Conservation (phyloP, 2,797 vertebrate genomes). For the Aeoliscus strigatus region DNA sequence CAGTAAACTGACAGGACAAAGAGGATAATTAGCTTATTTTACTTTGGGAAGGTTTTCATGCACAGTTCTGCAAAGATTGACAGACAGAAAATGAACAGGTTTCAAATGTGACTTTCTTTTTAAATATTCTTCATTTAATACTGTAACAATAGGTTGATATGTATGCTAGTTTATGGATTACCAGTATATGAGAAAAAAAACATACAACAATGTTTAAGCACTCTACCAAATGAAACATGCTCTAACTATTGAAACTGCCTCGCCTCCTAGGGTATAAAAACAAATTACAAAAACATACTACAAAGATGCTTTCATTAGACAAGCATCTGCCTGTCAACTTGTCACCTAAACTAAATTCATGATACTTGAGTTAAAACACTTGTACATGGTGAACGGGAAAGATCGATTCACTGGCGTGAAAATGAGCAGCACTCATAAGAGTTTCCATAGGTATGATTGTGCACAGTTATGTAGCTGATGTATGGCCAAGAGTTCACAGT, state of each 20-base stretch:
- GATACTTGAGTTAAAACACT: slow-evolving; percentile 27
- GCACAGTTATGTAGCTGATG: slow-evolving; percentile 41
- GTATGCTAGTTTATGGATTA: slow-evolving; percentile 17
- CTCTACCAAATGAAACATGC: slow-evolving; percentile 49
- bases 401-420: slow-evolving; percentile 24
- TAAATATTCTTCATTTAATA: slow-evolving; percentile 20
- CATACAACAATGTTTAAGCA: slow-evolving; percentile 19
- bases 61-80: slow-evolving; percentile 28
- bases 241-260: slow-evolving; percentile 22
- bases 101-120: slow-evolving; percentile 8
- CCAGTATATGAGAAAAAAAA: slow-evolving; percentile 30
- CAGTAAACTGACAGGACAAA: slow-evolving; percentile 25
- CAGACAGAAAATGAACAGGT: slow-evolving; percentile 6
- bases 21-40: slow-evolving; percentile 26
- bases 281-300: slow-evolving; percentile 47
- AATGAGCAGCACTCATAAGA: slow-evolving; percentile 24
- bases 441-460: slow-evolving; percentile 60
- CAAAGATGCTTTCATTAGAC: slow-evolving; percentile 39
- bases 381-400: slow-evolving; percentile 29
- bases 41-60: slow-evolving; percentile 43
- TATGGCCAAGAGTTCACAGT: slow-evolving; percentile 42
- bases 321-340: slow-evolving; percentile 53
- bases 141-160: slow-evolving; percentile 28
- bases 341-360: slow-evolving; percentile 18
- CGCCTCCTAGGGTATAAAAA: slow-evolving; percentile 51